A percentile compares a stretch with the other conserved stretches of the same genome.
phyloP scores from a whole-genome alignment of 2,797 vertebrate genomes.

The Polyboroides typus region DNA sequence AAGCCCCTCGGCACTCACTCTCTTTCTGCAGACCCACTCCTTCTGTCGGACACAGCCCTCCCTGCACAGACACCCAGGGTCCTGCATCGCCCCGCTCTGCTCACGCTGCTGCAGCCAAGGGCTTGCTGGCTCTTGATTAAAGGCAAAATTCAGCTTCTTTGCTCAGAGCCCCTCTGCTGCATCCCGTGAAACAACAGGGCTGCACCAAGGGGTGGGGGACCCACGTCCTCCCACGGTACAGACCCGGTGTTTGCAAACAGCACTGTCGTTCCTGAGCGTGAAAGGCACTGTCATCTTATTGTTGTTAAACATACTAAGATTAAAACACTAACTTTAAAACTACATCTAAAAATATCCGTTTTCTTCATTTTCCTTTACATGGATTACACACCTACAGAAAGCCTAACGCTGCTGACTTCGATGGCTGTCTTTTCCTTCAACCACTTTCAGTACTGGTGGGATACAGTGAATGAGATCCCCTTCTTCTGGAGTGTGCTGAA shows the following conservation, averaged over 20 bases:
- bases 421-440: background rate
- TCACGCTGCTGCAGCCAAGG: background rate
- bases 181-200: fast-evolving
- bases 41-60: background rate
- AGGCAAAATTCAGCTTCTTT: background rate
- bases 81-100: background rate
- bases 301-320: fast-evolving
- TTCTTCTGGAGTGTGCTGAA: background rate
- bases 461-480: background rate
- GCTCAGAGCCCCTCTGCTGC: background rate
- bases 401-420: background rate
- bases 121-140: background rate
- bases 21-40: background rate
- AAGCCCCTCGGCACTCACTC: background rate
- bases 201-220: background rate
- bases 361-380: background rate
- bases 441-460: background rate
- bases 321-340: background rate
- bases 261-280: fast-evolving
- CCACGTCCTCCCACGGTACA: fast-evolving
- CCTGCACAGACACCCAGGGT: background rate
- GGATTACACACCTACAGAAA: background rate
- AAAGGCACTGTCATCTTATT: background rate
- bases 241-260: fast-evolving
- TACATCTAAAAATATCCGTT: background rate